phyloP scores from a whole-genome alignment of 1,140 invertebrate species.

The Carcinoscorpius rotundicauda region DNA sequence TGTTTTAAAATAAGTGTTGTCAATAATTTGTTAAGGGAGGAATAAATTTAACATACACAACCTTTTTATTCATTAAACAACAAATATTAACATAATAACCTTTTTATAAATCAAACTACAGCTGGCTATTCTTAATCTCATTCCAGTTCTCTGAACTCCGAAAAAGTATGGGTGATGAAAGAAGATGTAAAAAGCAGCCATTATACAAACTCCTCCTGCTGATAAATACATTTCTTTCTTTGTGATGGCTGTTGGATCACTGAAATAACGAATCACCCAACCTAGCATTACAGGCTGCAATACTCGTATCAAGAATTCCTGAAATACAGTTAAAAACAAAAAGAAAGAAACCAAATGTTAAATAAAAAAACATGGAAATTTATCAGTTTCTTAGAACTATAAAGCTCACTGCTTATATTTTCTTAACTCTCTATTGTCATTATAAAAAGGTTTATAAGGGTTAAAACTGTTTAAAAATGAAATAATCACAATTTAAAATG shows the following conservation, averaged over 20 bases:
- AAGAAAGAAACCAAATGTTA: too few species aligned
- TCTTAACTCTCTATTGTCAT: too few species aligned
- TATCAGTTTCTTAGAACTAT: too few species aligned
- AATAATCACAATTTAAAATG: too few species aligned
- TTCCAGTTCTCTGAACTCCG: slow-evolving; percentile 40
- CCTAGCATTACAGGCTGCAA: slow-evolving; percentile 24
- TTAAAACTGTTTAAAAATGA: too few species aligned
- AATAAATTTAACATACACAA: background rate
- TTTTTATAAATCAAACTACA: slow-evolving; percentile 29
- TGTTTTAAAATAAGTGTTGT: slow-evolving; percentile 1
- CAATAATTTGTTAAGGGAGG: background rate
- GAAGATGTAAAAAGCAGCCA: slow-evolving; percentile 47
- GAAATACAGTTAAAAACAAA: background rate
- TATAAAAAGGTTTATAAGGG: too few species aligned
- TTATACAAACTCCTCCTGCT: slow-evolving; percentile 12
- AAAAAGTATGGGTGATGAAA: slow-evolving; percentile 67
- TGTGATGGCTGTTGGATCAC: slow-evolving; percentile 4
- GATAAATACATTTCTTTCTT: slow-evolving; percentile 10
- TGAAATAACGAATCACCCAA: slow-evolving; percentile 13
- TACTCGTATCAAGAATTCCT: slow-evolving; percentile 25
- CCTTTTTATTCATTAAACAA: slow-evolving; percentile 42
- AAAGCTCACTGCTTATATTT: too few species aligned
- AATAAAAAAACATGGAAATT: too few species aligned
- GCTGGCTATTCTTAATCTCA: slow-evolving; percentile 41
- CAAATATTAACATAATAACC: background rate